Conservation (phyloP, 2,888 invertebrate genomes). For the Apantesis nais region DNA sequence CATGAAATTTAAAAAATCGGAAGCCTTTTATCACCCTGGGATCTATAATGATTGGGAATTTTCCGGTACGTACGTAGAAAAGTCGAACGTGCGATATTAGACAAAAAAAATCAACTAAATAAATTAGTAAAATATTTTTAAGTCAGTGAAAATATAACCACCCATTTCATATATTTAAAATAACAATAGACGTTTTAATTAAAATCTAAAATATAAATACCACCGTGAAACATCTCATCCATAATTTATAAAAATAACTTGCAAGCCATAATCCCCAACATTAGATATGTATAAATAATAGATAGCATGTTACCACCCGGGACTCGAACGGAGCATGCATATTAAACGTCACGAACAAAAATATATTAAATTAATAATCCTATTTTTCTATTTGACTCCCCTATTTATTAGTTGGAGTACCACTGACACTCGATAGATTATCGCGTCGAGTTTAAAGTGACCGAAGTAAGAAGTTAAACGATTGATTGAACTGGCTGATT, state of each 20-base stretch:
- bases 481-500: too few species aligned
- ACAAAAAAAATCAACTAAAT: not conserved
- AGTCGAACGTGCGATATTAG: not conserved
- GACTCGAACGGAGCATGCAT: conserved; percentile 62
- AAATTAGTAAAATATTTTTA: not conserved
- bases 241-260: conserved; percentile 43
- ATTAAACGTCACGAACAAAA: conserved; percentile 76
- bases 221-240: conserved; percentile 21
- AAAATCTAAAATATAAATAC: conserved; percentile 19
- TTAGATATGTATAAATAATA: conserved; percentile 51
- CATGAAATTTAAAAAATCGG: not conserved
- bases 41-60: not conserved
- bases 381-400: conserved; percentile 70
- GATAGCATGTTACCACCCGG: conserved; percentile 36
- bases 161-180: not conserved
- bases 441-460: conserved; percentile 13
- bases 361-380: conserved; percentile 80
- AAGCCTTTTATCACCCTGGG: not conserved
- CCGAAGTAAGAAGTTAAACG: not conserved
- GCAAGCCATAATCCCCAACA: conserved; percentile 35
- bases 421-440: conserved; percentile 26
- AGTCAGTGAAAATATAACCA: not conserved
- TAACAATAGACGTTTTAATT: conserved; percentile 15
- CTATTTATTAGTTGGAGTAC: conserved; percentile 48
- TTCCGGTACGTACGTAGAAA: not conserved